Base-by-base conservation (phyloP, 2,888 invertebrate genomes). In the Hipparchia semele region DNA sequence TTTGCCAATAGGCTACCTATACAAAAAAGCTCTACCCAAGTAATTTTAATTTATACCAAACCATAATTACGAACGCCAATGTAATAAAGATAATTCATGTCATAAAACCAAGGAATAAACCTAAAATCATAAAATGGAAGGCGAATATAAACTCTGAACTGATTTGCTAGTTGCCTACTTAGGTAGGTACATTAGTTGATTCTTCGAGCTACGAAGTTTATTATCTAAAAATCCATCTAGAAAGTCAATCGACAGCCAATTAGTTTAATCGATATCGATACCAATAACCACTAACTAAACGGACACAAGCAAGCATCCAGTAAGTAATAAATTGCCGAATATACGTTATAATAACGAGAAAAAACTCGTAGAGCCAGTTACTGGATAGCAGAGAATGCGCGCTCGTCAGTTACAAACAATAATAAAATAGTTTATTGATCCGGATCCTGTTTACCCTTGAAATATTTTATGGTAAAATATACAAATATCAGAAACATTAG, bases 321-420 rank as follows among this genome's bases (percentile, higher is more conserved):
- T 1, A 68, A 74, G 69, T 62, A 71, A 77, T 73, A 79, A 80
- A 81, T 82, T 79, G 80, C 76, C 81, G 71, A 83, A 81, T 79
- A 77, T 69, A 78, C 76, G 76, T 77, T 81, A 79, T 77, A 77
- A 76, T 73, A 75, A 69, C 78, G 80, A 83, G 73, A 80, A 81
- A 89, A 91, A 91, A 91, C 90, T 86, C 81, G 90, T 86, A 82
- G 73, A 87, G 83, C 90, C 82, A 82, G 91, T 91, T 86, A 33
- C 65, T 51, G 79, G 80, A 79, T 83, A 80, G 83, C 80, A 76
- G 82, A 85, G 88, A 89, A 88, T 88, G 86, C 81, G 81, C 83
- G 82, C 81, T 84, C 75, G 80, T 80, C 73, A 78, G 79, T 80
- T 68, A 77, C 71, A 73, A 73, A 72, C 66, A 75, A 76, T 76